Conservation (phyloP, 1,140 invertebrate genomes). For the Dreissena rostriformis region DNA sequence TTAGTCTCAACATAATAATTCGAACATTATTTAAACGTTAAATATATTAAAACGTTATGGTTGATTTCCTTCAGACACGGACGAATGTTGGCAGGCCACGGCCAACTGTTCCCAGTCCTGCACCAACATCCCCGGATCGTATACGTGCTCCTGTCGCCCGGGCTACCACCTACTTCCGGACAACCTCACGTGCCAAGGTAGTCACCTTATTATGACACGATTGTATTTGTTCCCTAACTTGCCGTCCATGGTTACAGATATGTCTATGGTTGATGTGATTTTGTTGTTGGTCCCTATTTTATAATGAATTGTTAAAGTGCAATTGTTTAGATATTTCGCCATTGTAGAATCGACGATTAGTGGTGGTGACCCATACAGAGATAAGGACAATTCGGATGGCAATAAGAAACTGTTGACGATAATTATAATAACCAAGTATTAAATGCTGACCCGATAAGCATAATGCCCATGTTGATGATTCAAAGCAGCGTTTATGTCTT, state of each 20-base stretch:
- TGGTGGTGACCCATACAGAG: too few species aligned
- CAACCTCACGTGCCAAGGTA: background rate
- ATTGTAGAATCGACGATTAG: too few species aligned
- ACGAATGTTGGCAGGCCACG: conserved; percentile 85
- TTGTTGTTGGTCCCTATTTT: too few species aligned
- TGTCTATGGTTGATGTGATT: background rate
- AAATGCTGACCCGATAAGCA: background rate
- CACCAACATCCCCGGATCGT: conserved; percentile 95
- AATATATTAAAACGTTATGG: background rate
- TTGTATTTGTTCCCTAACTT: background rate
- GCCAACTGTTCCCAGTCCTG: conserved; percentile 89
- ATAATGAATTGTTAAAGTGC: too few species aligned
- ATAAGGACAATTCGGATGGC: background rate
- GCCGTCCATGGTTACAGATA: background rate
- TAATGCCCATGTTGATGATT: background rate
- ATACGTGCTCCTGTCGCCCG: conserved; percentile 81
- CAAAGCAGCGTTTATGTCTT: background rate
- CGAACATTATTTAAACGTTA: too few species aligned
- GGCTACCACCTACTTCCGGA: conserved; percentile 47
- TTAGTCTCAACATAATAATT: too few species aligned
- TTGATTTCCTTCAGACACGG: conserved; percentile 83
- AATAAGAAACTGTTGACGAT: too few species aligned
- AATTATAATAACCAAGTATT: background rate
- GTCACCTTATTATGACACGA: background rate
- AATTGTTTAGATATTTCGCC: too few species aligned